Base-by-base conservation (phyloP, 2,888 invertebrate genomes). In the Macrophya alboannulata region DNA sequence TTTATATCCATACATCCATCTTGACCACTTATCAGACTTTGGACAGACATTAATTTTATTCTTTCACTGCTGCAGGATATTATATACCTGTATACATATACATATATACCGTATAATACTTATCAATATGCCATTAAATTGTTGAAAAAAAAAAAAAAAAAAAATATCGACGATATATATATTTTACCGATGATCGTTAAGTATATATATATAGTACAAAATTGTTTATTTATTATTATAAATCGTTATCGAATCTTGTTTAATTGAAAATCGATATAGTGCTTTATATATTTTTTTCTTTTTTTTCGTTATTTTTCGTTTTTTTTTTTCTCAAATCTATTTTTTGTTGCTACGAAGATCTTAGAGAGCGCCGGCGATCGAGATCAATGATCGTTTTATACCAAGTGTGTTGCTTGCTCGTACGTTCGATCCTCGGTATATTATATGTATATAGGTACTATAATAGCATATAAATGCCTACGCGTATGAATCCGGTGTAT, bases 321-420 rank as follows among this genome's bases (percentile, higher is more conserved):
- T 17, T 51, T 51, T 51, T 17, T 51, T 17, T 51, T 5, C 1
- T n/a, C n/a, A 31, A 31, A 31, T 0, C n/a, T 51, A 17, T 55
- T 55, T n/a, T 55, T 55, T 55, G 17, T 8, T 55, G n/a, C 17
- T 55, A 8, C 8, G n/a, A n/a, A 55, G 55, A 55, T 55, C 55
- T 55, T 55, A 4, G 10, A 55, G 55, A 55, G n/a, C 17, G 55
- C n/a, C 55, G 55, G 17, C 17, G 55, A 55, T 55, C 55, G 55
- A 55, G 55, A 55, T 55, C 55, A 55, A 55, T 8, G 55, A 55
- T n/a, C 55, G 55, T 55, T 55, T 55, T 55, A 55, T 55, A n/a
- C n/a, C n/a, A 55, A 55, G 55, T 55, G n/a, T 55, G 6, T 55
- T 55, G n/a, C 8, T 55, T 31, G 31, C 31, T 31, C 31, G 3